A percentile compares a stretch with the other conserved stretches of the same genome.
phyloP scores from a whole-genome alignment of 2,888 invertebrate genomes.

The Erpobdella octoculata region DNA sequence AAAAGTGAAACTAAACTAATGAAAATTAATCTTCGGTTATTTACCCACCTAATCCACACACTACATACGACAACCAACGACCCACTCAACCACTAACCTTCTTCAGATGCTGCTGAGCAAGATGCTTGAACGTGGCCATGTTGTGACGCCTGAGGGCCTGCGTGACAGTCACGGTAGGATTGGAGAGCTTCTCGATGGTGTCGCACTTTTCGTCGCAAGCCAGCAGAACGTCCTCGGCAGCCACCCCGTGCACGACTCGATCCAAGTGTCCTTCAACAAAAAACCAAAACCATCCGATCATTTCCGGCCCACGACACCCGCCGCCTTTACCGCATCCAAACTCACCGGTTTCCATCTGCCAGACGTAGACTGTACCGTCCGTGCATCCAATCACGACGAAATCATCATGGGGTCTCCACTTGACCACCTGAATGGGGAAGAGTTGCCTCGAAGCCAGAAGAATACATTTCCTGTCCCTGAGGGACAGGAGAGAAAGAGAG shows the following conservation, averaged over 20 bases:
- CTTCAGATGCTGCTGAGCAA: conserved; percentile 45
- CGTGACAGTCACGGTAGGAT: conserved; percentile 45
- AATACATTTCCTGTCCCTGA: conserved; percentile 85
- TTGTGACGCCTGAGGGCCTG: conserved; percentile 49
- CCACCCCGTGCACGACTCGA: conserved; percentile 84
- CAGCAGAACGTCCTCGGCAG: conserved; percentile 86
- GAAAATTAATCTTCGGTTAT: neutral
- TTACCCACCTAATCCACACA: neutral
- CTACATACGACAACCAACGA: neutral
- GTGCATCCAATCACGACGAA: conserved; percentile 94
- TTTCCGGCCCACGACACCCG: neutral
- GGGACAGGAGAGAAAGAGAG: conserved; percentile 84
- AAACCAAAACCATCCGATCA: neutral
- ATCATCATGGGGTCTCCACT: conserved; percentile 93
- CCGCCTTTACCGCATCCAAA: neutral
- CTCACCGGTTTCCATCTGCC: conserved; percentile 94
- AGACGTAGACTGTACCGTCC: conserved; percentile 94
- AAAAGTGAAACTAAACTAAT: neutral
- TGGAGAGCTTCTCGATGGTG: conserved; percentile 50
- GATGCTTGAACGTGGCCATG: conserved; percentile 49
- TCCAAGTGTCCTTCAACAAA: conserved; percentile 73
- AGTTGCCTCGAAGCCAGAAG: conserved; percentile 86
- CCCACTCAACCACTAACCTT: conserved; percentile 9
- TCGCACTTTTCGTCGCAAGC: conserved; percentile 70
- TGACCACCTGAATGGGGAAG: conserved; percentile 87